These are phyloP conservation scores for Chrysomallon squamiferum DNA, from an alignment of 1,140 invertebrate species.

Conservation along the genomic window DNA sequence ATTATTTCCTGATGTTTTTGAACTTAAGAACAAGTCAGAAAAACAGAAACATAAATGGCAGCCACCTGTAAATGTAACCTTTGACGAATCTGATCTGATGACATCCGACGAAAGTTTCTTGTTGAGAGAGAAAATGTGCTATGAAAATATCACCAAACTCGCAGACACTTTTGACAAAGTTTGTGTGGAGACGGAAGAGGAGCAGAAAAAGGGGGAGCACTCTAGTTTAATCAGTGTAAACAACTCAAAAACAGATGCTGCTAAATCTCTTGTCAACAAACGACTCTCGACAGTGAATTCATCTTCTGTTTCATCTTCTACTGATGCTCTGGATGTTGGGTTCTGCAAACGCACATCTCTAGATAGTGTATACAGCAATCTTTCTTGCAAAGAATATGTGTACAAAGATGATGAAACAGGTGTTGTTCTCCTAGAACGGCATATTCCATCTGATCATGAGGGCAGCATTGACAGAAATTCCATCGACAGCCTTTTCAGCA, in stretches of 20 bases:
- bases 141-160: background rate
- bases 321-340: too few relatives aligned
- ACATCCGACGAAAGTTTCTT: constrained; percentile 20
- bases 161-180: background rate
- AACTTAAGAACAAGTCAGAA: background rate
- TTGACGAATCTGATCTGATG: constrained; percentile 11
- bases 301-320: too few relatives aligned
- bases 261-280: too few relatives aligned
- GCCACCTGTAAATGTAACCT: background rate
- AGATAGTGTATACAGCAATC: constrained; percentile 20
- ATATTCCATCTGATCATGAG: constrained; percentile 41
- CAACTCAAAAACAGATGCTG: too few relatives aligned
- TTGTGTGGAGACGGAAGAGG: background rate
- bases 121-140: background rate
- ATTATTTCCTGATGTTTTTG: too few relatives aligned
- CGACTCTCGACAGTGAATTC: too few relatives aligned
- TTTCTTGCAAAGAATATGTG: constrained; percentile 35
- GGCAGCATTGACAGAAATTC: constrained; percentile 34
- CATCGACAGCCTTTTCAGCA: constrained; percentile 28
- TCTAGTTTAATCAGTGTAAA: background rate
- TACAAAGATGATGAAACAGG: constrained; percentile 51
- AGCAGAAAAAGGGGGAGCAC: background rate
- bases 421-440: constrained; percentile 42
- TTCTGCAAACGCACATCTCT: constrained; percentile 9
- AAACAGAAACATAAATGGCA: constrained; percentile 1